Evolutionary conservation across 1,140 invertebrate species (phyloP), one percentile per base, ranked within the genome.

Genomic region (Tribolium madens): DNA sequence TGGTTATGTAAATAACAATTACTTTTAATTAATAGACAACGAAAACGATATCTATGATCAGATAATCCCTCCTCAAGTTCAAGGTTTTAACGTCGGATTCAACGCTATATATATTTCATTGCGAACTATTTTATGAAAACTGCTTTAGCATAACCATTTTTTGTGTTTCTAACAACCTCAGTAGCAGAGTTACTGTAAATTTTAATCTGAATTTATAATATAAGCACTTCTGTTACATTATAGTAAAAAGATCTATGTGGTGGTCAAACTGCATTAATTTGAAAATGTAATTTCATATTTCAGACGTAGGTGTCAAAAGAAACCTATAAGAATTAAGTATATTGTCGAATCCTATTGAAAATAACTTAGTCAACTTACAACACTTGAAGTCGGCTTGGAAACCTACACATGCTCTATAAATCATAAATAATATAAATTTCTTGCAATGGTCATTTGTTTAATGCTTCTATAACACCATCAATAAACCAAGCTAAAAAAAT

Each of bases 401-500:
- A 31, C 26, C 26, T 31, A 31, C 26, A 31, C 26, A 31, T 6
- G 36, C 7, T 42, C 36, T n/a, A 42, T n/a, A 42, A 42, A 42
- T 42, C 36, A 42, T 42, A 42, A 42, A 42, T 42, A 42, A 42
- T 9, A 42, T 42, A 42, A 26, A 18, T 57, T 18, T 57, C 14
- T 26, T 57, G 52, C n/a, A 9, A 42, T 42, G 36, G 36, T 42
- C 36, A 42, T 42, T 42, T 42, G 36, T 42, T 42, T 42, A 42
- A 42, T 42, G 36, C 36, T 7, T 42, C 36, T 9, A 42, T 42
- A 42, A 42, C 36, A 42, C 36, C 36, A 42, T 42, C 36, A 42
- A 42, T 42, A 42, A 42, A 42, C 36, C 36, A 42, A 42, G 15
- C 9, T 21, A 57, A 57, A 57, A 53, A 57, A 57, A 57, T 57